Conservation (phyloP, 2,888 invertebrate genomes). For the Harmothoe impar region DNA sequence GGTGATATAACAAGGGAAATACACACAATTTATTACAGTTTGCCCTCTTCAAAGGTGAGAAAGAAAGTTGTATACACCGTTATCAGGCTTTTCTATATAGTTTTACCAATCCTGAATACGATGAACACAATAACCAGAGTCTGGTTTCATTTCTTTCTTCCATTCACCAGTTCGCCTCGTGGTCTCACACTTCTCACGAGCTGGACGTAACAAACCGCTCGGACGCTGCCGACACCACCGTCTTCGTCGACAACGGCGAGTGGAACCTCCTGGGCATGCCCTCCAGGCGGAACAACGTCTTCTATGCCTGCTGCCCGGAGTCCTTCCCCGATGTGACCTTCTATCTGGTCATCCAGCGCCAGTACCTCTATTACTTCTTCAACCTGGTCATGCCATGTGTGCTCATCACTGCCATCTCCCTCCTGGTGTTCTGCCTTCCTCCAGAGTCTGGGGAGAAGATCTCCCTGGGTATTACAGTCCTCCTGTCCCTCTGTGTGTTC, state of each 20-base stretch:
- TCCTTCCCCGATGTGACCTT: conserved; percentile 66
- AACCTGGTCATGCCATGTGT: conserved; percentile 67
- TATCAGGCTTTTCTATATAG: no score
- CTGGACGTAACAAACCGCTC: conserved; percentile 56
- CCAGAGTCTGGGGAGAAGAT: conserved; percentile 66
- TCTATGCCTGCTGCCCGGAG: conserved; percentile 65
- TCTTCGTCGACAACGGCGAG: conserved; percentile 60
- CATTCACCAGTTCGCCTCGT: conserved; percentile 18
- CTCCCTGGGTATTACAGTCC: conserved; percentile 65
- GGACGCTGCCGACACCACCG: conserved; percentile 6
- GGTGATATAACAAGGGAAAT: no score
- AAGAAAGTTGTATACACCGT: no score
- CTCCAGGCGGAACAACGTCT: conserved; percentile 22
- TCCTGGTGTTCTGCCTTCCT: conserved; percentile 65
- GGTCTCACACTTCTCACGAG: background rate
- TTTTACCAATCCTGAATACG: no score
- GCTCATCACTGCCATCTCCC: conserved; percentile 61
- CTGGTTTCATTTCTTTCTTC: no score
- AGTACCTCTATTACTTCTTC: conserved; percentile 66
- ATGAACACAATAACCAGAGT: no score
- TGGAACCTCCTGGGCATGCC: conserved; percentile 62
- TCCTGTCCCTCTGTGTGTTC: conserved; percentile 67
- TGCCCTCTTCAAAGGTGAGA: no score
- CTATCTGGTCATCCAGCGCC: conserved; percentile 61
- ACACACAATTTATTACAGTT: no score